Percentiles rank a stretch among this genome's conserved stretches.
These are phyloP conservation scores for Mythimna ferrago DNA, from an alignment of 2,888 invertebrate genomes.

Conservation along the genomic window DNA sequence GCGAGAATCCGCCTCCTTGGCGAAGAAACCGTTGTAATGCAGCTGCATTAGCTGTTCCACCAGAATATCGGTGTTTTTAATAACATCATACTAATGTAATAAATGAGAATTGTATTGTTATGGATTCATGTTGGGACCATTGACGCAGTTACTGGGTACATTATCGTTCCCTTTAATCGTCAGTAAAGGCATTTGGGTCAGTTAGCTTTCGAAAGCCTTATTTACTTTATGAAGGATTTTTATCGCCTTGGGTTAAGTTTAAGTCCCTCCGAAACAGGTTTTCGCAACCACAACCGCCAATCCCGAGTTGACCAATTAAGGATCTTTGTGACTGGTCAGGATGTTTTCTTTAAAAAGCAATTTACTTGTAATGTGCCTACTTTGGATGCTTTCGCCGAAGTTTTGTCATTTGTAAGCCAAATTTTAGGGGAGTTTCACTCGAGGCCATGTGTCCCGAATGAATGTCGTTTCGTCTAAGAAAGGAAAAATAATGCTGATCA, in stretches of 20 bases:
- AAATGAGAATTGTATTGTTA: slow-evolving; percentile 51
- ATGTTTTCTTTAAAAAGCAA: slow-evolving; percentile 43
- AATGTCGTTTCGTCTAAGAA: slow-evolving; percentile 1
- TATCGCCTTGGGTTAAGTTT: not conserved
- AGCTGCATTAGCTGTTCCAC: slow-evolving; percentile 42
- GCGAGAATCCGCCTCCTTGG: slow-evolving; percentile 54
- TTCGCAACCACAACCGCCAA: slow-evolving; percentile 13
- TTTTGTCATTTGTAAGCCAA: slow-evolving; percentile 43
- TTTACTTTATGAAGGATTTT: slow-evolving; percentile 3
- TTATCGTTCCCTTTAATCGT: not conserved
- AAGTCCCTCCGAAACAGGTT: slow-evolving; percentile 34
- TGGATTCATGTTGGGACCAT: slow-evolving; percentile 39
- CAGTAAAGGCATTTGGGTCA: not conserved
- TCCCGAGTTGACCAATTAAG: slow-evolving; percentile 18
- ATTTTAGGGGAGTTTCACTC: slow-evolving; percentile 7
- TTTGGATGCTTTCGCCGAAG: slow-evolving; percentile 29
- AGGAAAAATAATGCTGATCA: not conserved
- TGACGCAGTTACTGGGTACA: not conserved
- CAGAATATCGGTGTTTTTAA: slow-evolving; percentile 55
- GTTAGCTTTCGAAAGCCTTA: slow-evolving; percentile 9
- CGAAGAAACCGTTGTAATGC: slow-evolving; percentile 65
- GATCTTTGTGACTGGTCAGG: slow-evolving; percentile 31
- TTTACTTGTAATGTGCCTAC: slow-evolving; percentile 35
- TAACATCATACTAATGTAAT: slow-evolving; percentile 62
- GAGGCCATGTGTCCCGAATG: slow-evolving; percentile 14